These are phyloP conservation scores for Pachypeltis micranthus DNA, from an alignment of 1,140 invertebrate species.

Conservation along the genomic window DNA sequence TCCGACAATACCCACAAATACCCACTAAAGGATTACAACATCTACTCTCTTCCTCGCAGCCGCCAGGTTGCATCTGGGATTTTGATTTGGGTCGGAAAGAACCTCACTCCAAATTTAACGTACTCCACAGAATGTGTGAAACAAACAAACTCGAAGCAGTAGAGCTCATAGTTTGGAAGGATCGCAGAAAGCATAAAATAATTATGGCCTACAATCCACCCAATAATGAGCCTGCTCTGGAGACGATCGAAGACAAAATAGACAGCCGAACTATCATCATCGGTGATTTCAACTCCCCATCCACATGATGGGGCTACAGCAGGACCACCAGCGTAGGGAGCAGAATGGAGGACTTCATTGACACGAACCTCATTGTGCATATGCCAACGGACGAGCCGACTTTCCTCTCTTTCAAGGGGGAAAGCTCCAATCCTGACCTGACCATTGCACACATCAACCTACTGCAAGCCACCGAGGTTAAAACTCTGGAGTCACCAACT, in stretches of 20 bases:
- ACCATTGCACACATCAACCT: background rate
- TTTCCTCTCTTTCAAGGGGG: background rate
- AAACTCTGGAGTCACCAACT: background rate
- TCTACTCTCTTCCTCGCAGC: background rate
- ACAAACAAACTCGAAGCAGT: background rate
- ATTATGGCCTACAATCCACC: background rate
- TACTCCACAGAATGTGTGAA: background rate
- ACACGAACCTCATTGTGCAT: background rate
- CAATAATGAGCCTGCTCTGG: background rate
- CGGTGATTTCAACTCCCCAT: constrained; percentile 13
- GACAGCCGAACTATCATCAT: background rate
- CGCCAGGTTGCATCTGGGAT: background rate
- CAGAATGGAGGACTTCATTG: too few relatives aligned
- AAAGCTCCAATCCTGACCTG: background rate
- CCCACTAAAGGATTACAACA: background rate
- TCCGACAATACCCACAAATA: background rate
- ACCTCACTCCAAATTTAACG: background rate
- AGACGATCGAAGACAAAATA: background rate
- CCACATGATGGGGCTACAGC: constrained; percentile 11
- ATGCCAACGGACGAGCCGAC: background rate
- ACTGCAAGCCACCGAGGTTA: background rate
- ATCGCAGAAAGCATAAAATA: background rate
- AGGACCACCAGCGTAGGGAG: background rate
- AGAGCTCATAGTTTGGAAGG: background rate
- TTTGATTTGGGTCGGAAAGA: background rate